Evolutionary conservation across 2,797 vertebrate genomes (phyloP).

Genomic region (Poeciliopsis paucimaculata): DNA sequence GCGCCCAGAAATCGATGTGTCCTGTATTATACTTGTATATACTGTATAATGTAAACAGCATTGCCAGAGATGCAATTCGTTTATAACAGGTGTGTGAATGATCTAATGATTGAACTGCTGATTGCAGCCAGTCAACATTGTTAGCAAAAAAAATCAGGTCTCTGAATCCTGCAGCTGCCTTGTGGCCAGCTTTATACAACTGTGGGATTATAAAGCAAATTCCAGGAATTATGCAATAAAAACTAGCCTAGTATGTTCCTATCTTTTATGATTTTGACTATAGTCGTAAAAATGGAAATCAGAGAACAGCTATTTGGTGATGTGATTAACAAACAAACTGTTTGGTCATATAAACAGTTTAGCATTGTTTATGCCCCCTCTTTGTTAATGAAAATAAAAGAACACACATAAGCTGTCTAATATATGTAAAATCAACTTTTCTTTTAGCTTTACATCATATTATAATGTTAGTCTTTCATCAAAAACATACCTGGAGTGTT

Average conservation of each 20-base stretch:
- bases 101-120: no score
- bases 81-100: no score
- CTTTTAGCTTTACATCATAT: no score
- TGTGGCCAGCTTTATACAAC: not conserved
- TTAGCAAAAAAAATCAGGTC: not conserved
- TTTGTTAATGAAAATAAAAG: not conserved
- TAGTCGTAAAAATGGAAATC: not conserved
- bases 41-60: no score
- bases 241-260: not conserved
- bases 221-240: not conserved
- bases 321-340: not conserved
- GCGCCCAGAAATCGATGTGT: no score
- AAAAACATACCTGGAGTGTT: no score
- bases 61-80: no score
- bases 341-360: not conserved
- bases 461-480: no score
- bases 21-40: no score
- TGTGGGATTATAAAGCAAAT: constrained; percentile 4
- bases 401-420: no score
- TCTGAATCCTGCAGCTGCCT: not conserved
- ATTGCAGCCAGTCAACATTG: no score
- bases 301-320: not conserved
- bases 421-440: no score
- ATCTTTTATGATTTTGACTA: not conserved
- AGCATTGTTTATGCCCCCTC: not conserved